Evolutionary conservation across 2,888 invertebrate species (phyloP), one percentile per base, ranked within the genome.

Genomic region (Priocnemis perturbator): DNA sequence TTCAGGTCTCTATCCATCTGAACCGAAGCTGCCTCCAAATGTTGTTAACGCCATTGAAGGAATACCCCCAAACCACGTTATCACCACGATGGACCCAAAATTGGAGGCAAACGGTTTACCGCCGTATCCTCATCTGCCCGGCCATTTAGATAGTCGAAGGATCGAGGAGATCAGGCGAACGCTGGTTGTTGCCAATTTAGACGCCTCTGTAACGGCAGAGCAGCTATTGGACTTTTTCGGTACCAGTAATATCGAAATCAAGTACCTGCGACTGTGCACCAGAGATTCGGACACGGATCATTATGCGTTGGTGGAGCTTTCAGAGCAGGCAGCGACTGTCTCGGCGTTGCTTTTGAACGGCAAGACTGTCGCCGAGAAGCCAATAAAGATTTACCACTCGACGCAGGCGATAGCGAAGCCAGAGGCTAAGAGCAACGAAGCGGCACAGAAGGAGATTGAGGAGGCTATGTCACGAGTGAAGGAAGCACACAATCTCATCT

Each of bases 151-250:
- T 88, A 93, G 95, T 2, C 92, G 95, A 19, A 96, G 96, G 89
- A 95, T 98, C 70, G 98, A 99, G 89, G 99, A 99, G 90, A 97
- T 98, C 26, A 92, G 99, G 26, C 92, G 99, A 74, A 99, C 99
- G 0, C 91, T 98, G 64, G 93, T 98, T 1, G 93, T 95, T 61
- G 97, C 98, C 86, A 92, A 97, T 37, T 90, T 92, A 56, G 94
- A 95, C 71, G 89, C 93, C 23, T 90, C 93, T 71, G 93, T 94
- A 7, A 88, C 90, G 5, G 91, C 95, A 4, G 96, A 98, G 74
- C 95, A 97, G 82, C 90, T 99, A n/a, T 93, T 98, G 86, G 95
- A 96, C 69, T 95, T 95, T 88, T 97, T 99, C 87, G 92, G 93
- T 65, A 92, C 92, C 77, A 95, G 95, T 55, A 97, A 97, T 15